Base-by-base conservation (phyloP, 2,888 invertebrate genomes). In the Hartigia nigra region DNA sequence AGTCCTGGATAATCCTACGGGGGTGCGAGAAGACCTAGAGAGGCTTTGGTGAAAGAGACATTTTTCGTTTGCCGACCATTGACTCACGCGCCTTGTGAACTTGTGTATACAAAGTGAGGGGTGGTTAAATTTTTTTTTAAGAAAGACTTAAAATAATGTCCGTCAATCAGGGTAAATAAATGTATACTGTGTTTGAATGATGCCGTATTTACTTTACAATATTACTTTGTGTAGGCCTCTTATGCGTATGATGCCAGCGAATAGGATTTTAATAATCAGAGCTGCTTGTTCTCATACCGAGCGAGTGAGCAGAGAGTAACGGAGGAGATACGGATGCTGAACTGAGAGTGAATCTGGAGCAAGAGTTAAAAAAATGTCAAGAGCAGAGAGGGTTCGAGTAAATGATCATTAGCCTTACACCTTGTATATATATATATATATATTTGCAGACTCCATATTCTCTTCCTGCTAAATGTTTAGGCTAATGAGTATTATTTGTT, bases 1-100 rank as follows among this genome's bases (percentile, higher is more conserved):
- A 79, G 82, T 76, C 76, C 78, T 76, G 81, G 81, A 84, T 85
- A 84, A 85, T 85, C 84, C 84, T 81, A 32, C 12, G 79, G 70
- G 70, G 80, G 79, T 23, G 23, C 12, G 72, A 72, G 31, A 9
- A 2, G 72, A 34, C 12, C 1, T 12, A 5, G 31, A 12, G 31
- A 14, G 23, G 23, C 23, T 72, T 72, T 34, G 31, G 1, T 23
- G 72, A 72, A 72, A 32, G 3, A 9, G 31, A 72, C 32, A 72
- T 34, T 72, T 72, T 23, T 72, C 31, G 31, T 72, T 72, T 72
- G 5, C 72, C 23, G 9, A 23, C 55, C 55, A 55, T 72, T 32
- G 12, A 3, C 12, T 34, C 31, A 9, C 5, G 55, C 23, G 55
- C 14, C 23, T 5, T 2, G 23, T 2, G 23, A 55, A 23, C 9